phyloP scores from a whole-genome alignment of 2,888 invertebrate species.

The Caenorhabditis sulstoni region DNA sequence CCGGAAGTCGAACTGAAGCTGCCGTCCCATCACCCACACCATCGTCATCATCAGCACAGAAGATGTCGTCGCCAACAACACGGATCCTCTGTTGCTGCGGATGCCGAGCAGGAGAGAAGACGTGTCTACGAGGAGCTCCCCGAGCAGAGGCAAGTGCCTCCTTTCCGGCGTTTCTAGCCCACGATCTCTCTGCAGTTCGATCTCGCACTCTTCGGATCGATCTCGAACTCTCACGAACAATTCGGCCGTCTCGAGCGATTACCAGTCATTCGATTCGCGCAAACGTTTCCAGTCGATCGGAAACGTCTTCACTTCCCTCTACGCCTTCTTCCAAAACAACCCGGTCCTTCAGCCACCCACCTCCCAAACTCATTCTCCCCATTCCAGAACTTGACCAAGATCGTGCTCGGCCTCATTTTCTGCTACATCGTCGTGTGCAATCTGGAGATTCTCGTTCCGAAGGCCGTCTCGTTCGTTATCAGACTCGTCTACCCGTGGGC shows the following conservation, averaged over 20 bases:
- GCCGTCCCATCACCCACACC: constrained; percentile 8
- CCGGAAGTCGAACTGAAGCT: constrained; percentile 27
- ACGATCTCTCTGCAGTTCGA: too few species aligned
- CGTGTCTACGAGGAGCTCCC: constrained; percentile 15
- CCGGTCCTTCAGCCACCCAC: constrained; percentile 16
- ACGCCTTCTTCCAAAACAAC: constrained; percentile 48
- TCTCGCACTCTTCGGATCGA: background rate
- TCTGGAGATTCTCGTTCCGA: constrained; percentile 51
- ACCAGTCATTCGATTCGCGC: constrained; percentile 28
- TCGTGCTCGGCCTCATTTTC: constrained; percentile 19
- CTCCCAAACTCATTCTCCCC: background rate
- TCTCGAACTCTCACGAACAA: background rate
- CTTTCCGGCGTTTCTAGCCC: too few species aligned
- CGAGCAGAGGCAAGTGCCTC: background rate
- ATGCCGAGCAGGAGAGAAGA: constrained; percentile 12
- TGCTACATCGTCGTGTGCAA: constrained; percentile 52
- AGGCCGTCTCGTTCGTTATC: constrained; percentile 38
- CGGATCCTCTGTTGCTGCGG: background rate
- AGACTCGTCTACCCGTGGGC: constrained; percentile 53
- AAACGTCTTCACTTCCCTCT: constrained; percentile 39
- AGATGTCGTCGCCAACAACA: background rate
- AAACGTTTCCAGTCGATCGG: constrained; percentile 46
- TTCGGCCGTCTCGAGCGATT: background rate
- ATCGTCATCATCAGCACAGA: background rate
- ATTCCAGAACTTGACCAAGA: constrained; percentile 46